Conservation (phyloP, 2,888 invertebrate species). For the Agriopis aurantiaria region DNA sequence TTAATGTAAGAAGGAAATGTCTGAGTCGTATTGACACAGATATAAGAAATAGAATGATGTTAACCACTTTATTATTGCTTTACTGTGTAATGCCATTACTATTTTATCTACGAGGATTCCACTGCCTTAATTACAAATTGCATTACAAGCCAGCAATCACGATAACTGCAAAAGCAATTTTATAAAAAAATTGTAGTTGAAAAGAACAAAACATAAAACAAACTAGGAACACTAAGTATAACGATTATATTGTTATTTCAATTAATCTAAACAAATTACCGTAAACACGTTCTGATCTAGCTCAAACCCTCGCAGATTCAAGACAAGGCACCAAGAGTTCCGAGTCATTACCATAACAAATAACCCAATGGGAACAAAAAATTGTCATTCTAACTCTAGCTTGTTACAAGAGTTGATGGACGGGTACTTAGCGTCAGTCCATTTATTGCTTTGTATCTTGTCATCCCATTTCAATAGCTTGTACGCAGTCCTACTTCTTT, state of each 20-base stretch:
- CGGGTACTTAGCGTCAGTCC: conserved; percentile 35
- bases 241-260: not conserved
- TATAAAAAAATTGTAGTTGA: not conserved
- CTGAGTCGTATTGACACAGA: not conserved
- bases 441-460: conserved; percentile 35
- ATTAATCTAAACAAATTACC: not conserved
- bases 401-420: conserved; percentile 44
- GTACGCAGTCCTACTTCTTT: conserved; percentile 17
- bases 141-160: not conserved
- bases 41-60: not conserved
- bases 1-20: not conserved
- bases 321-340: conserved; percentile 36
- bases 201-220: not conserved
- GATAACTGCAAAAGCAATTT: not conserved
- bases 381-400: conserved; percentile 45
- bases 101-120: not conserved
- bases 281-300: not conserved
- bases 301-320: not conserved
- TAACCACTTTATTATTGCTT: conserved; percentile 3
- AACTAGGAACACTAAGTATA: not conserved
- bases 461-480: conserved; percentile 27
- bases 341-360: conserved; percentile 56
- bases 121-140: not conserved
- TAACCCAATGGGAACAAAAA: conserved; percentile 46
- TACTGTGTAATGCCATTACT: not conserved